Conservation (phyloP, 2,797 vertebrate species). For the Gadopsis bispinosus region DNA sequence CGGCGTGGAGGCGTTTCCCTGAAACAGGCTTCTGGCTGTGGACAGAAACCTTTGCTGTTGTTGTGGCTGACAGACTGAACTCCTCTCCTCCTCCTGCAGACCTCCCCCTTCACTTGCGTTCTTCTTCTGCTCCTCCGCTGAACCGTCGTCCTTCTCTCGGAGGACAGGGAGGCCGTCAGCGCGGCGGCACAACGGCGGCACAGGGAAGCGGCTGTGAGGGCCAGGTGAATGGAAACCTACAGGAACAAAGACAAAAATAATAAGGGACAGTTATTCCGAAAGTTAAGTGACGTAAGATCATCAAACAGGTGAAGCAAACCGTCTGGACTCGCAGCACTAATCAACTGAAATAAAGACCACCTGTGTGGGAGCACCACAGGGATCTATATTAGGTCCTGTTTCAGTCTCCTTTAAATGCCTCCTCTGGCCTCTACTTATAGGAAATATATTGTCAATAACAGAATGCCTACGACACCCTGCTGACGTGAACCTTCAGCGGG, state of each 20-base stretch:
- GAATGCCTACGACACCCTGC: no score
- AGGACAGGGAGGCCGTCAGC: constrained; percentile 15
- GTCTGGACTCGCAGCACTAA: no score
- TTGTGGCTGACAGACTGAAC: constrained; percentile 1
- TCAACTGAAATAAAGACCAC: no score
- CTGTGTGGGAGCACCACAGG: no score
- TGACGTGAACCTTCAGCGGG: no score
- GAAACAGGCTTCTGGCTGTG: constrained; percentile 15
- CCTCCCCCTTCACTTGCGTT: neutral
- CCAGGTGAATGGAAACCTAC: constrained; percentile 51
- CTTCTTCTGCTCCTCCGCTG: constrained; percentile 19
- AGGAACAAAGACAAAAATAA: neutral
- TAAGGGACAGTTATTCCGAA: no score
- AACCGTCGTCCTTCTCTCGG: constrained; percentile 6
- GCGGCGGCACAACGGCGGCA: constrained; percentile 43
- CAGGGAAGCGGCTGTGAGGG: constrained; percentile 49
- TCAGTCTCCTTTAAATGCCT: no score
- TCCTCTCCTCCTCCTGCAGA: constrained; percentile 17
- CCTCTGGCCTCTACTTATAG: no score
- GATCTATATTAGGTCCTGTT: no score
- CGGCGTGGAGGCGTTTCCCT: neutral
- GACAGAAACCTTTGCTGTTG: constrained; percentile 19
- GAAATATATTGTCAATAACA: no score
- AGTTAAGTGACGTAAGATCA: no score
- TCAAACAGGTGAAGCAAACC: no score